Evolutionary conservation across 2,797 vertebrate species (phyloP).

Genomic region (Pelobates cultripes): DNA sequence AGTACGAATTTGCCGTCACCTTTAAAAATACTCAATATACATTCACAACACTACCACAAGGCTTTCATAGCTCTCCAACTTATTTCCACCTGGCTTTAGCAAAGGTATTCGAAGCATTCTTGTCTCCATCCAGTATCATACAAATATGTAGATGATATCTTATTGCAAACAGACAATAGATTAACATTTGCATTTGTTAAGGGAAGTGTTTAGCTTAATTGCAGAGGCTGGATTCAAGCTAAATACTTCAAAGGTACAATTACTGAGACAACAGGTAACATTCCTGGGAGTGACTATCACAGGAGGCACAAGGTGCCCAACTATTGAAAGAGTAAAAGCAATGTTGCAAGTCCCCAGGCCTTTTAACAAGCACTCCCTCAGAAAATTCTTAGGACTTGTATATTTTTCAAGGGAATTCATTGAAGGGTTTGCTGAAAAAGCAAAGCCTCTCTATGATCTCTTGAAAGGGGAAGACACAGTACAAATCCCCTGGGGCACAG

Average conservation of each 20-base stretch:
- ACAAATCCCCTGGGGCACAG: background rate
- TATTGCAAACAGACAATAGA: background rate
- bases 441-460: too few relatives aligned
- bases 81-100: background rate
- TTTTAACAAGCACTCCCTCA: background rate
- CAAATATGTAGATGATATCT: background rate
- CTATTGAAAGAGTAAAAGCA: background rate
- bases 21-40: background rate
- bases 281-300: background rate
- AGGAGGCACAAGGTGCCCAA: background rate
- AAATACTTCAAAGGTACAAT: background rate
- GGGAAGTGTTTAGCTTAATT: background rate
- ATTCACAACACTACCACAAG: background rate
- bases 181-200: background rate
- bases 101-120: background rate
- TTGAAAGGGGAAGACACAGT: too few relatives aligned
- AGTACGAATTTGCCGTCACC: background rate
- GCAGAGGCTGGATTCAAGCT: too few relatives aligned
- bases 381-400: background rate
- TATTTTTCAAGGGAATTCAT: background rate
- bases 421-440: background rate
- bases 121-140: background rate
- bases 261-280: background rate
- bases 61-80: background rate
- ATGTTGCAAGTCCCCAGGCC: background rate